Base-by-base conservation (phyloP, 2,888 invertebrate genomes). In the Sisyra nigra region DNA sequence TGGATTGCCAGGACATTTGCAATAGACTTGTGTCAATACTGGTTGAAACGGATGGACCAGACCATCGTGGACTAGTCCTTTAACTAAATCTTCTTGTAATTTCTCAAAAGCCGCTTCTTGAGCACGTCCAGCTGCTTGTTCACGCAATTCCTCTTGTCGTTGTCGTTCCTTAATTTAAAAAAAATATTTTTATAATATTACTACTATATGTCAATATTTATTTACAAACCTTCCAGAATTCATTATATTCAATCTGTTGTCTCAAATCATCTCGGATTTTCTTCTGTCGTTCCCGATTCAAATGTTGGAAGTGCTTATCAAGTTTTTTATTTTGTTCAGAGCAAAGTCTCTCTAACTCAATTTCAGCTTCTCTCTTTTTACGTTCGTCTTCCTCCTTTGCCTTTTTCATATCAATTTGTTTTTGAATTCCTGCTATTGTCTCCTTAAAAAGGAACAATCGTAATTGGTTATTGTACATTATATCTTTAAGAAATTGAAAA, bases 221-320 rank as follows among this genome's bases (percentile, higher is more conserved):
- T 33, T 33, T 8, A 40, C 51, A 52, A 52, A 62, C 63, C 54
- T 55, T 56, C 18, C 60, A 44, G 30, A 52, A 11, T 43, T 56
- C 55, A 39, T 57, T 59, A 47, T 61, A 59, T 44, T 61, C 58
- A 33, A 63, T 62, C 50, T 65, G 65, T 44, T 59, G 53, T 35
- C 52, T 50, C 18, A 64, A 48, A 46, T 64, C 63, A 5, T 58
- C 53, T 11, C 57, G 48, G 45, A 63, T 63, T 44, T 59, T 54
- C 13, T 49, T 45, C 19, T 49, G 49, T 19, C 55, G 56, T 38
- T 56, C 51, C 4, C 44, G 44, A 44, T 55, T 52, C 44, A 56
- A 45, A 29, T 58, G 48, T 11, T 55, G 55, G 43, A 56, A 52
- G 48, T 63, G 62, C 3, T 53, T 55, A 45, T 55, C 54, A 18